Evolutionary conservation across 2,113 vertebrate species (phyloP).

Genomic region (Puffinus mauretanicus): DNA sequence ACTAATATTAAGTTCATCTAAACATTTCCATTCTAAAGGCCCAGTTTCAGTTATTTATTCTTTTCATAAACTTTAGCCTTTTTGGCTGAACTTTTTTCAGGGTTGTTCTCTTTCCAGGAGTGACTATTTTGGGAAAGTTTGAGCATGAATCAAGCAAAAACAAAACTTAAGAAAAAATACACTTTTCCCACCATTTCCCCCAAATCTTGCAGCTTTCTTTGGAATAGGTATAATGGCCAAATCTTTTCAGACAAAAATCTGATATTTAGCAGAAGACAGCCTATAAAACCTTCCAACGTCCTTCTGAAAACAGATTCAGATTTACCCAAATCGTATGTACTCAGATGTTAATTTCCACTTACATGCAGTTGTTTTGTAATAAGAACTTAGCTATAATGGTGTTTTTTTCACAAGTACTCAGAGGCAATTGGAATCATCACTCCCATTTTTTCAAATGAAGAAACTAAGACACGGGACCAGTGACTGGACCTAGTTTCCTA

Average conservation of each 20-base stretch:
- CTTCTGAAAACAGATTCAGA: not conserved
- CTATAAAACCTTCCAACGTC: not conserved
- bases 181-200: conserved; percentile 29
- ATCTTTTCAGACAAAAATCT: not conserved
- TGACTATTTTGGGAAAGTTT: conserved; percentile 45
- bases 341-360: not conserved
- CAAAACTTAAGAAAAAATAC: not conserved
- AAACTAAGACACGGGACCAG: not conserved
- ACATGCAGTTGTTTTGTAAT: not conserved
- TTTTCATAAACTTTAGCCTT: conserved; percentile 62
- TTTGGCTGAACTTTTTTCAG: conserved; percentile 43
- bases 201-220: not conserved
- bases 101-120: conserved; percentile 39
- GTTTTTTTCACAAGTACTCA: not conserved
- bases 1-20: conserved; percentile 27
- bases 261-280: not conserved
- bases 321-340: not conserved
- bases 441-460: not conserved
- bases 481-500: not conserved
- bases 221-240: not conserved
- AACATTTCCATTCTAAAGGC: conserved; percentile 57
- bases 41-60: conserved; percentile 39
- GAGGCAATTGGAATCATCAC: not conserved
- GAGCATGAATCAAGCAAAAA: conserved; percentile 5
- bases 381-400: not conserved